A percentile compares a stretch with the other conserved stretches of the same genome.
Evolutionary conservation across 2,888 invertebrate genomes (phyloP).

Genomic region (Xestia sexstrigata): DNA sequence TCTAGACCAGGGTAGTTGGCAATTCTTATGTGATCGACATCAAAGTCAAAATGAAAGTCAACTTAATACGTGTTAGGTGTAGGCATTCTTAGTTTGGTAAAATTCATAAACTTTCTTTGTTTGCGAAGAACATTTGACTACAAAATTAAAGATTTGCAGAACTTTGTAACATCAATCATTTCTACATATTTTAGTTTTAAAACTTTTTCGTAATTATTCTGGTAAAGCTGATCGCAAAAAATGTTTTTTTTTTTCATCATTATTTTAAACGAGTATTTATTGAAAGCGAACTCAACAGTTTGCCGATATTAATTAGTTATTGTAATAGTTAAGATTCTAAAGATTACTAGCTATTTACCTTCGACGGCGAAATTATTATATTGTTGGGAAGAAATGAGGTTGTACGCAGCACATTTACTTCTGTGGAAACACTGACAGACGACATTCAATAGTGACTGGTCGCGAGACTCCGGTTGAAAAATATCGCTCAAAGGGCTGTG

Average conservation of each 20-base stretch:
- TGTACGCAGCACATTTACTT: no score
- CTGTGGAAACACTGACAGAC: no score
- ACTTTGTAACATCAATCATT: constrained; percentile 8
- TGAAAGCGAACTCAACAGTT: background rate
- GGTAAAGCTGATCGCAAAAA: background rate
- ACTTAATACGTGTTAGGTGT: background rate
- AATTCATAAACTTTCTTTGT: constrained; percentile 7
- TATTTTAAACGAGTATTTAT: background rate
- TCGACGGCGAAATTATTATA: no score
- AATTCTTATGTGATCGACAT: background rate
- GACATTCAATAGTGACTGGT: no score
- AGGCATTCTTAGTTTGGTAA: background rate
- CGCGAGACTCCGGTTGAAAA: no score
- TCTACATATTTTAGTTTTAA: constrained; percentile 1
- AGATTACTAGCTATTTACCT: background rate
- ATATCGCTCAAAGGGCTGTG: no score
- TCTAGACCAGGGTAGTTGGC: background rate
- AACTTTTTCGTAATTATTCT: background rate
- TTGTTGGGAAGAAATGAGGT: no score
- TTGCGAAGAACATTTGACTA: background rate
- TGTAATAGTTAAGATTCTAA: background rate
- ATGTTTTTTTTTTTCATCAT: background rate
- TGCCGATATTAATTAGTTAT: background rate
- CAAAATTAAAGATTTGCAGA: constrained; percentile 16
- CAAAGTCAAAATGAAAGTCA: constrained; percentile 14